Percentiles rank a stretch among this genome's conserved stretches.
Conservation (phyloP, 2,888 invertebrate species). For the Monoplex corrugatus region DNA sequence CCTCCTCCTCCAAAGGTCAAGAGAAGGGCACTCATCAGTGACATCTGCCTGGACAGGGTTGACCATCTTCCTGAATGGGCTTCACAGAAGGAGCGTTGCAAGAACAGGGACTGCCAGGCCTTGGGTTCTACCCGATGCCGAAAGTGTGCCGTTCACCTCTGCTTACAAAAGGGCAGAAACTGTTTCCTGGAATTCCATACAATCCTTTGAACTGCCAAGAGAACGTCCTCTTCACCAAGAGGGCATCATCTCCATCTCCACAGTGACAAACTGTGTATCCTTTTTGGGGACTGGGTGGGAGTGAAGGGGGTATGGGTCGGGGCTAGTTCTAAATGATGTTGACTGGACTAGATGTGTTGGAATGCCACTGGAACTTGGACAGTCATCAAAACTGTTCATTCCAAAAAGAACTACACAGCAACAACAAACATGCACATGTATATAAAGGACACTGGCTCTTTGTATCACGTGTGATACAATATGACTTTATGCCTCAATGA, state of each 20-base stretch:
- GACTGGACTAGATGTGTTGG: too few relatives aligned
- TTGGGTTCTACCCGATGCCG: constrained; percentile 3
- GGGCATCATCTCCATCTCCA: too few relatives aligned
- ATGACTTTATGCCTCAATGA: background rate
- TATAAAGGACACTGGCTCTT: constrained; percentile 4
- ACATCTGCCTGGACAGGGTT: background rate
- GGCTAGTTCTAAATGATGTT: too few relatives aligned
- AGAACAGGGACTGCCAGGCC: background rate
- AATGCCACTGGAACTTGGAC: background rate
- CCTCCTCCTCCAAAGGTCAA: background rate
- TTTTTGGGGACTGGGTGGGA: too few relatives aligned
- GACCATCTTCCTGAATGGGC: background rate
- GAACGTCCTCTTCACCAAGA: background rate
- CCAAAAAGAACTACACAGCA: background rate
- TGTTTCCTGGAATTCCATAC: constrained; percentile 50
- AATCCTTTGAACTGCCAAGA: background rate
- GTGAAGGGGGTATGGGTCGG: too few relatives aligned
- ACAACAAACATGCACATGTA: background rate
- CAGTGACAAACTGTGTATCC: too few relatives aligned
- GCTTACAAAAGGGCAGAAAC: constrained; percentile 34
- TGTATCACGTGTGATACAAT: constrained; percentile 25
- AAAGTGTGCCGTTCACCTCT: constrained; percentile 45
- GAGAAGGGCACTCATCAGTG: background rate
- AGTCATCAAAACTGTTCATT: constrained; percentile 1
- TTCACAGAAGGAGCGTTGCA: background rate